Base-by-base conservation (phyloP, 2,113 vertebrate genomes). In the Leucopsar rothschildi region DNA sequence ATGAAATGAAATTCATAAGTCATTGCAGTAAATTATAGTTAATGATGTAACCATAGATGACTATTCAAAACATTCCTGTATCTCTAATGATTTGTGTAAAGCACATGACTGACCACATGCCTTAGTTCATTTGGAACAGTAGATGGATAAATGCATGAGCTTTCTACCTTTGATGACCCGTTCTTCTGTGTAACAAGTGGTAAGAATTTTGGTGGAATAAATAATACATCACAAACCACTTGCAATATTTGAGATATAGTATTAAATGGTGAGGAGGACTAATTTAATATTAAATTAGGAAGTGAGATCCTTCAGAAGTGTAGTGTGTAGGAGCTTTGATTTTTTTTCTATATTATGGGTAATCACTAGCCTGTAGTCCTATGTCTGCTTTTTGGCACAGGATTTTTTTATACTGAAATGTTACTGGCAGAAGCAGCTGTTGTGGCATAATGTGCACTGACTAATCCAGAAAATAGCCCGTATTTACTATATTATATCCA, bases 61-160 rank as follows among this genome's bases (percentile, higher is more conserved):
- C 88, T 90, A 71, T 93, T 96, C 89, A 95, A 94, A 96, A 94
- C 94, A 93, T 95, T 90, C 75, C 82, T 90, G 81, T 94, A 85
- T 96, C 96, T 89, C 40, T 95, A 88, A 81, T 97, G 95, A 94
- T 93, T 96, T 95, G 80, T 95, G 81, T 97, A 88, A 96, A 94
- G 94, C 75, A 93, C 66, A 89, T 94, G 90, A 95, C 95, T 96
- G 70, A 89, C 93, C 82, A 73, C 90, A 79, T 92, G 91, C 35
- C 63, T 92, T 72, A 61, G 52, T 97, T 91, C 55, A 2, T 89
- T 95, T 75, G 39, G 89, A 82, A 49, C 29, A 90, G 64, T 70
- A 63, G 86, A 31, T 73, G 37, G 68, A 73, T 68, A 91, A 92
- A 84, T 8, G 12, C 55, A 75, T 59, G 65, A 82, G 55, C 70